A percentile compares a stretch with the other conserved stretches of the same genome.
phyloP scores from a whole-genome alignment of 1,140 invertebrate species.

The Ylistrum balloti region DNA sequence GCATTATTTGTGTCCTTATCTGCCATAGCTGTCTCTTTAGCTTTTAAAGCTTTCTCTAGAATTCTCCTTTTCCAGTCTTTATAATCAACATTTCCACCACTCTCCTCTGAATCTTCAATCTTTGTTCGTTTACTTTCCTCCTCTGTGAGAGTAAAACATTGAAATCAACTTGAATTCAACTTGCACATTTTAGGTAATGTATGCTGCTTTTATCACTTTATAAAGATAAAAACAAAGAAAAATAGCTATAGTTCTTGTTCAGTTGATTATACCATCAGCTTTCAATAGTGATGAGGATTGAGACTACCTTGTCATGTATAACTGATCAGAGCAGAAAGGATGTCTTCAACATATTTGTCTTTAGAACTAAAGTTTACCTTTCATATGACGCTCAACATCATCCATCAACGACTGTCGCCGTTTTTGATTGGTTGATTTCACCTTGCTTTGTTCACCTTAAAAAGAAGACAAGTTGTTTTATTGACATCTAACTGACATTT shows the following conservation, averaged over 20 bases:
- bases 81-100: slow-evolving; percentile 58
- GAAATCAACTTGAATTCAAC: too few relatives aligned
- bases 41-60: slow-evolving; percentile 58
- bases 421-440: not conserved
- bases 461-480: not conserved
- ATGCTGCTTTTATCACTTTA: not conserved
- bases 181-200: too few relatives aligned
- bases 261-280: too few relatives aligned
- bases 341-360: too few relatives aligned
- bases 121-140: slow-evolving; percentile 45
- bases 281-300: too few relatives aligned
- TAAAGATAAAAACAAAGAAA: not conserved
- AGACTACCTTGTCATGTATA: too few relatives aligned
- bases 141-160: slow-evolving; percentile 43
- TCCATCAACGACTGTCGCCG: not conserved
- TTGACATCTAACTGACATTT: not conserved
- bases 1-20: not conserved
- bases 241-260: too few relatives aligned
- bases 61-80: slow-evolving; percentile 67
- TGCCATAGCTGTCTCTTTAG: not conserved
- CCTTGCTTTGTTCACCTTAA: not conserved
- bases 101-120: slow-evolving; percentile 54
- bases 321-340: too few relatives aligned
- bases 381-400: not conserved
- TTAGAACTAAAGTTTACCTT: not conserved